Conservation (phyloP, 2,888 invertebrate species). For the Apamea monoglypha region DNA sequence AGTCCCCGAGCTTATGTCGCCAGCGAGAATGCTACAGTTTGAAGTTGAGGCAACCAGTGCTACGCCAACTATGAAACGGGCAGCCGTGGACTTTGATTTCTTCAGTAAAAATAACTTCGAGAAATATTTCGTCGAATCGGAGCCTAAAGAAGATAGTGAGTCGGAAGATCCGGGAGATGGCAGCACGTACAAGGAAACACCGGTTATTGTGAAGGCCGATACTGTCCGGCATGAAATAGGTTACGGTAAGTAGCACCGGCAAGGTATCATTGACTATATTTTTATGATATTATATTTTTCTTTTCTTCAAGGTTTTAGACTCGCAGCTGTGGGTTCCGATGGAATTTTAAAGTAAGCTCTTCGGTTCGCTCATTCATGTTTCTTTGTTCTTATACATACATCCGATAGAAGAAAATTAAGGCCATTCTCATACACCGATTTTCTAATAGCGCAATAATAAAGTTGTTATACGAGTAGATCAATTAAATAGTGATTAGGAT, state of each 20-base stretch:
- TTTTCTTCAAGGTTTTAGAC: constrained; percentile 54
- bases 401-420: constrained; percentile 5
- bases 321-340: constrained; percentile 43
- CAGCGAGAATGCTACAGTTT: constrained; percentile 87
- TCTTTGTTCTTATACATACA: not conserved
- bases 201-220: constrained; percentile 82
- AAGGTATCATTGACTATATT: constrained; percentile 49
- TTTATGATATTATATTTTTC: constrained; percentile 51
- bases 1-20: constrained; percentile 84
- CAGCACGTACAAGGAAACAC: constrained; percentile 77
- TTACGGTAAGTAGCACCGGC: constrained; percentile 80
- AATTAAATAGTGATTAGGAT: constrained; percentile 40
- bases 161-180: constrained; percentile 61
- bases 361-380: constrained; percentile 16
- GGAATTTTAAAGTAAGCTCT: constrained; percentile 24
- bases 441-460: constrained; percentile 31
- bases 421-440: constrained; percentile 30
- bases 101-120: constrained; percentile 83
- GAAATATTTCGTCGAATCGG: constrained; percentile 78
- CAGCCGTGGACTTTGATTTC: constrained; percentile 85
- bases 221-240: constrained; percentile 87
- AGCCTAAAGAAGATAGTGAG: constrained; percentile 59
- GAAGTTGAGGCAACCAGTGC: constrained; percentile 81
- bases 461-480: constrained; percentile 27
- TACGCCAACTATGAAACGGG: constrained; percentile 88